Evolutionary conservation across 2,888 invertebrate genomes (phyloP), one percentile per base, ranked within the genome.

Genomic region (Drosophila nr. perissopoda): DNA sequence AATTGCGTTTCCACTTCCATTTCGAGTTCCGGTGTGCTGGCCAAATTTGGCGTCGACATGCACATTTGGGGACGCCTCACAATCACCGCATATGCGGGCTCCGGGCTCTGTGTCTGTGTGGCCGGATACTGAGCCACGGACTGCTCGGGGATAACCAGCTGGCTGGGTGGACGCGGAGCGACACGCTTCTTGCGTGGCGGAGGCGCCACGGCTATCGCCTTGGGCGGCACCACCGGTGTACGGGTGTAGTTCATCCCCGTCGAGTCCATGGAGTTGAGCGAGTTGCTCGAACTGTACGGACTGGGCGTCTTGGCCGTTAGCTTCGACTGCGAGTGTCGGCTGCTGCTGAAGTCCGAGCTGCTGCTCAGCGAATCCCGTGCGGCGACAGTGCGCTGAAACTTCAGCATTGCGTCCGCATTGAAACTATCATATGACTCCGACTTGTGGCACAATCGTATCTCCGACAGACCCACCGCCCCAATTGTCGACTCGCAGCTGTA

Each of bases 201-300:
- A 57, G 91, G 89, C 2, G 90, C 83, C 60, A 91, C 57, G 4
- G 78, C 61, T 21, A 85, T 38, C 5, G 74, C 71, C 51, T 90
- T 80, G 2, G 84, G 76, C 4, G 91, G 86, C 56, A 90, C 83
- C 42, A 90, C 87, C 21, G 89, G 89, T 2, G 90, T 86, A 0
- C 92, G 90, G 34, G 88, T 91, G 27, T 91, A 92, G 73, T 91
- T 92, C 88, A 93, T 91, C 48, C 93, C 93, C 31, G 93, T 91
- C 7, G 93, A 93, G 80, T 93, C 93, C 86, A 92, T 91, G 2
- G 93, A 93, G 81, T 93, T 93, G 5, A 93, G 84, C 10, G 93
- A 93, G 62, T 93, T 93, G 60, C 91, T 93, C 45, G 93, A 93
- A 76, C 93, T 93, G 51, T 93, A 93, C 10, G 93, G 93, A 88